phyloP scores from a whole-genome alignment of 2,113 vertebrate species.

The Istiophorus platypterus region DNA sequence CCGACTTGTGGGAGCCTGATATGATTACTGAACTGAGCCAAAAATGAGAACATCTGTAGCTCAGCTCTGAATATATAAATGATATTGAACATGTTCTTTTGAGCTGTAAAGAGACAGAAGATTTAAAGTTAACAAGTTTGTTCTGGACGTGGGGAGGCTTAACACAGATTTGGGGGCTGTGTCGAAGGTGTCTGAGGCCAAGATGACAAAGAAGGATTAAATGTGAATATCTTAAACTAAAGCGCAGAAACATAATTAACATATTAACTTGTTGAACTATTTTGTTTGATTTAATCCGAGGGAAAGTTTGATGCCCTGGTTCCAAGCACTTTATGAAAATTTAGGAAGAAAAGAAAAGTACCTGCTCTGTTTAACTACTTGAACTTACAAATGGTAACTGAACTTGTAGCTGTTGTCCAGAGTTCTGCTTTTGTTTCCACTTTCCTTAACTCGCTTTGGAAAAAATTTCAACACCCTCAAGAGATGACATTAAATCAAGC shows the following conservation, averaged over 20 bases:
- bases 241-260: not conserved
- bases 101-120: not conserved
- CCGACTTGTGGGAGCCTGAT: constrained; percentile 36
- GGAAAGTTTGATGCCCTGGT: not conserved
- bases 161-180: too few relatives aligned
- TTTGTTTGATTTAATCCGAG: not conserved
- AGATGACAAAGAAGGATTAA: constrained; percentile 2
- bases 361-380: too few relatives aligned
- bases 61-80: constrained; percentile 2
- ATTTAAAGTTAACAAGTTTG: not conserved
- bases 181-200: not conserved
- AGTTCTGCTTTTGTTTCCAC: too few relatives aligned
- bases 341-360: too few relatives aligned
- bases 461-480: too few relatives aligned
- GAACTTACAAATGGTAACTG: too few relatives aligned
- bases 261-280: not conserved
- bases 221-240: not conserved
- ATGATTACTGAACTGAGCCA: constrained; percentile 40
- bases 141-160: not conserved
- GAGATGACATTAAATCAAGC: too few relatives aligned
- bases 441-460: too few relatives aligned
- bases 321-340: not conserved
- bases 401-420: too few relatives aligned
- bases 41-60: constrained; percentile 42
- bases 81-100: constrained; percentile 23